phyloP scores from a whole-genome alignment of 1,140 invertebrate genomes.

The Aleiodes sp. region DNA sequence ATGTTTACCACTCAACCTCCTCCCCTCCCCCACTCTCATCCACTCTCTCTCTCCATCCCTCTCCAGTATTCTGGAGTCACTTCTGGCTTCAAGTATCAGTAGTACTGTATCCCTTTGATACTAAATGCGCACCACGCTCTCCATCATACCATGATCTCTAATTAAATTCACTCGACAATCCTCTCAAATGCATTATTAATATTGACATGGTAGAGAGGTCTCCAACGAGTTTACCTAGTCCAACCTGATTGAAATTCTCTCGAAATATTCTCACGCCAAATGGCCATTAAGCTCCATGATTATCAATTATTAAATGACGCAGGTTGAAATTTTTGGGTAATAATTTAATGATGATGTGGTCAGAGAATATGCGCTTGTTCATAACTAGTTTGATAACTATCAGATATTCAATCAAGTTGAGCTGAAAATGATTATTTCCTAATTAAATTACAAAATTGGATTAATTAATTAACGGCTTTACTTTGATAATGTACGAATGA shows the following conservation, averaged over 20 bases:
- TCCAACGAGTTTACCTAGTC: neutral
- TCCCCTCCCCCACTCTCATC: neutral
- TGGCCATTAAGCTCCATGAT: neutral
- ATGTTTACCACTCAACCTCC: neutral
- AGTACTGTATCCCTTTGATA: slow-evolving; percentile 16
- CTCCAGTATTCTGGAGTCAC: neutral
- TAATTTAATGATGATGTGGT: too few species aligned
- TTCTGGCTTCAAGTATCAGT: neutral
- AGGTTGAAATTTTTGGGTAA: too few species aligned
- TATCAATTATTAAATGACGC: slow-evolving; percentile 13
- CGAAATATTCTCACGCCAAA: neutral
- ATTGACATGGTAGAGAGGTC: neutral
- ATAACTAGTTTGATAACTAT: too few species aligned
- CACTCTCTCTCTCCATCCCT: too few species aligned
- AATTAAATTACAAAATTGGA: too few species aligned
- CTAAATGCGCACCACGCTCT: neutral
- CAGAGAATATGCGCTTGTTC: too few species aligned
- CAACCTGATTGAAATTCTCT: neutral
- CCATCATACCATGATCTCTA: slow-evolving; percentile 19
- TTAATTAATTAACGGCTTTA: too few species aligned
- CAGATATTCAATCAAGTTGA: too few species aligned
- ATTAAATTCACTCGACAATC: slow-evolving; percentile 25
- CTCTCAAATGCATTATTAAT: slow-evolving; percentile 25
- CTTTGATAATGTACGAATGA: too few species aligned
- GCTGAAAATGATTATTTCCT: too few species aligned